Evolutionary conservation across 1,140 invertebrate species (phyloP).

Genomic region (Himalopsyche phryganea): DNA sequence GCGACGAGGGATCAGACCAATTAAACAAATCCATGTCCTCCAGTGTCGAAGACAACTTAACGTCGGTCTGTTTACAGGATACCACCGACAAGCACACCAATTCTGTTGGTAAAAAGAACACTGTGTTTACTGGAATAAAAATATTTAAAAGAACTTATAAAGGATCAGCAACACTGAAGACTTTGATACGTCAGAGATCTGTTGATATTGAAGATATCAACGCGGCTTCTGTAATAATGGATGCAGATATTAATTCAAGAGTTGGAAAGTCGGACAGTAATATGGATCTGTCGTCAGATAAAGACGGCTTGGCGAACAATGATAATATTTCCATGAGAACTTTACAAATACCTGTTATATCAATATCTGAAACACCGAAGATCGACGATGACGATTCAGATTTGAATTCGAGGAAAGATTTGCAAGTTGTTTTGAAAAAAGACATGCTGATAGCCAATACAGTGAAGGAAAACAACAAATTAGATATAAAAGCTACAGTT

Average conservation of each 20-base stretch:
- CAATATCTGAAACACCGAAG: constrained; percentile 25
- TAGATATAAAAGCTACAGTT: constrained; percentile 17
- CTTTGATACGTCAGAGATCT: constrained; percentile 25
- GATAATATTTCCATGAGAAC: not conserved
- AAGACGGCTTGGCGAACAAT: no score
- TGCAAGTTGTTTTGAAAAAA: not conserved
- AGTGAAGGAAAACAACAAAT: not conserved
- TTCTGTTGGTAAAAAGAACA: constrained; percentile 10
- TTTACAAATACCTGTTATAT: constrained; percentile 24
- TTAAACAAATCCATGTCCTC: constrained; percentile 22
- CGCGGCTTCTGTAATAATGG: no score
- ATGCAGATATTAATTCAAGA: no score
- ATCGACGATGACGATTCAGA: constrained; percentile 1
- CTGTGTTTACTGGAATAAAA: constrained; percentile 5
- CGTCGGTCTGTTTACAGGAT: constrained; percentile 7
- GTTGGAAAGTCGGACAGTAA: no score
- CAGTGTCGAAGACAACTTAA: constrained; percentile 18
- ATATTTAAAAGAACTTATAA: constrained; percentile 8
- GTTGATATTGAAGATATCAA: constrained; percentile 25
- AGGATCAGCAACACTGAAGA: constrained; percentile 9
- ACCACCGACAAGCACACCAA: not conserved
- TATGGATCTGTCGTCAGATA: no score
- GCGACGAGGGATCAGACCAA: constrained; percentile 22
- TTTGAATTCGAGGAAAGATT: not conserved
- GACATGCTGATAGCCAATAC: not conserved